A percentile compares a stretch with the other conserved stretches of the same genome.
These are phyloP conservation scores for Hemichromis elongatus DNA, from an alignment of 2,113 vertebrate species.

Conservation along the genomic window DNA sequence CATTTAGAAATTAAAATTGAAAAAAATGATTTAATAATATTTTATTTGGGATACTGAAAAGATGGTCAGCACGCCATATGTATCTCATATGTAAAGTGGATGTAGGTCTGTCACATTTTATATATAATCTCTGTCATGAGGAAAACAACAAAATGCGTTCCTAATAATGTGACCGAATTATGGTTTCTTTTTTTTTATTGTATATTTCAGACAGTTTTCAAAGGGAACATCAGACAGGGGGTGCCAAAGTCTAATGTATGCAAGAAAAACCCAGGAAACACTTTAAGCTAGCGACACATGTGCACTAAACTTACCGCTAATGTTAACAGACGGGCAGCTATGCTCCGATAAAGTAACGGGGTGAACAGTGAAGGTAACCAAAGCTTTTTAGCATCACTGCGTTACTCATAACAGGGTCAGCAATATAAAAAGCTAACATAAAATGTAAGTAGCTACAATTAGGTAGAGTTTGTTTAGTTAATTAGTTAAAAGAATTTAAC, in stretches of 20 bases:
- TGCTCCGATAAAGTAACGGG: neutral
- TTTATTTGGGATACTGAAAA: neutral
- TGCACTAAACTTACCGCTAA: accelerated
- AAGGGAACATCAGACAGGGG: neutral
- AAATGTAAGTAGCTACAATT: neutral
- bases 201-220: slow-evolving; percentile 25
- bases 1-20: neutral
- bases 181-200: neutral
- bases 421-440: neutral
- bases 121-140: accelerated
- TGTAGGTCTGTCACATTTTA: neutral
- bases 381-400: neutral
- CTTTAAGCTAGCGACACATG: neutral
- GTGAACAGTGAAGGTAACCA: neutral
- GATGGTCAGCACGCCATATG: neutral
- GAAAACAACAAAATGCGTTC: accelerated
- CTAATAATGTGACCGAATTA: neutral
- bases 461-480: neutral
- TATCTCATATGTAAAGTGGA: neutral
- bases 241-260: neutral
- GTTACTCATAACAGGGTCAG: too few relatives aligned
- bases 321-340: neutral
- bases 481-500: neutral
- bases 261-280: neutral
- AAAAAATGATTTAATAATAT: neutral